A percentile compares a stretch with the other conserved stretches of the same genome.
Conservation (phyloP, 2,888 invertebrate genomes). For the Parthenolecanium corni region DNA sequence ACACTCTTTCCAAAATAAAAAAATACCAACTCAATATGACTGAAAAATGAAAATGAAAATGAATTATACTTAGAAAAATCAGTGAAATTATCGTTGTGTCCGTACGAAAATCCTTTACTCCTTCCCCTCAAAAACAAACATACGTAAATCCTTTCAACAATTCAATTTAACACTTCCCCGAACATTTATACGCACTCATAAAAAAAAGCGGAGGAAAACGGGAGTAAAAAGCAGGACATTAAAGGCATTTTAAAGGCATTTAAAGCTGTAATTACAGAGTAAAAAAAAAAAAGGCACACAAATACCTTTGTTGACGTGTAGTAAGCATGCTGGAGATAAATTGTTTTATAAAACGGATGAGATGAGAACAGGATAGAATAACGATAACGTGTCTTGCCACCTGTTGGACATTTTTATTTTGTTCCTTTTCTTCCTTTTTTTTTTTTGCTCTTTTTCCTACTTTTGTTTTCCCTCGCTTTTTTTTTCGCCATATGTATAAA, state of each 20-base stretch:
- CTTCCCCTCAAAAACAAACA: slow-evolving; percentile 1
- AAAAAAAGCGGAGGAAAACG: background rate
- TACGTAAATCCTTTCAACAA: background rate
- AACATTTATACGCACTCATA: background rate
- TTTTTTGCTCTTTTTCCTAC: background rate
- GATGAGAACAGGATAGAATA: slow-evolving; percentile 12
- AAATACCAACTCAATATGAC: too few species aligned
- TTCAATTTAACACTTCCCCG: too few species aligned
- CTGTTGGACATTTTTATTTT: slow-evolving; percentile 25
- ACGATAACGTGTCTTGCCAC: slow-evolving; percentile 26
- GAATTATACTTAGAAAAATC: too few species aligned
- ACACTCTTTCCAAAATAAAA: too few species aligned
- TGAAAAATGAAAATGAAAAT: too few species aligned
- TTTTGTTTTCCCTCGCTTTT: slow-evolving; percentile 13
- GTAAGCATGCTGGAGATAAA: slow-evolving; percentile 23
- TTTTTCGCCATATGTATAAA: slow-evolving; percentile 24
- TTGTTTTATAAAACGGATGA: slow-evolving; percentile 26
- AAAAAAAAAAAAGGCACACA: slow-evolving; percentile 12
- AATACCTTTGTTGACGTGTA: slow-evolving; percentile 10
- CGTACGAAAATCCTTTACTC: slow-evolving; percentile 1
- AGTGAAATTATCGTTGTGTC: too few species aligned
- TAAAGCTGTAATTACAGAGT: too few species aligned
- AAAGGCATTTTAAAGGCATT: too few species aligned
- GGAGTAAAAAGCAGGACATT: background rate
- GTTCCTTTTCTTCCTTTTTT: slow-evolving; percentile 11